These are phyloP conservation scores for Schizaphis graminum DNA, from an alignment of 2,888 invertebrate genomes.

Conservation along the genomic window DNA sequence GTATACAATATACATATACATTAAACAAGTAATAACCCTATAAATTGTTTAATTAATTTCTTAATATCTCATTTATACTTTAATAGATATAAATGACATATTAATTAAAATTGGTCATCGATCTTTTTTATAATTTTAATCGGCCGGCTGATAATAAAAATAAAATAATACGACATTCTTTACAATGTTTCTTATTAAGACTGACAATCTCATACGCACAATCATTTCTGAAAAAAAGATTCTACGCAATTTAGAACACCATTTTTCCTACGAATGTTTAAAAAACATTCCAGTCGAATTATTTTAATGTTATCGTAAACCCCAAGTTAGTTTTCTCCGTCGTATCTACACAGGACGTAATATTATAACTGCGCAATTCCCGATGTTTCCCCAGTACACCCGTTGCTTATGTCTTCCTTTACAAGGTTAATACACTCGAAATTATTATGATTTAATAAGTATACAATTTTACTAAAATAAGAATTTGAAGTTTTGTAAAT, in stretches of 20 bases:
- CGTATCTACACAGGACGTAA: not conserved
- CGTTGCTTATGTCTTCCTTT: not conserved
- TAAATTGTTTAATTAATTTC: slow-evolving; percentile 38
- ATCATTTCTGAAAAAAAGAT: slow-evolving; percentile 11
- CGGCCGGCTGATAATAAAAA: not conserved
- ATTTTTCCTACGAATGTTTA: not conserved
- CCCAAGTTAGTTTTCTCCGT: slow-evolving; percentile 12
- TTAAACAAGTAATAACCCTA: not conserved
- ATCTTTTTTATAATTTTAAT: slow-evolving; percentile 38
- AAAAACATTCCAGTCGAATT: not conserved
- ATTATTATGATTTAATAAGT: not conserved
- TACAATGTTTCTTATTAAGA: slow-evolving; percentile 41
- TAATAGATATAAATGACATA: slow-evolving; percentile 50
- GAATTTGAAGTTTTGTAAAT: not conserved
- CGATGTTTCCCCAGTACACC: not conserved
- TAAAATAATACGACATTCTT: not conserved
- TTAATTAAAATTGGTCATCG: slow-evolving; percentile 45
- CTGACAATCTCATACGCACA: slow-evolving; percentile 15
- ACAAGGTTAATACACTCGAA: not conserved
- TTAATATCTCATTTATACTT: slow-evolving; percentile 21
- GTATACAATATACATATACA: not conserved
- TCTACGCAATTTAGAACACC: not conserved
- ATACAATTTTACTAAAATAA: not conserved
- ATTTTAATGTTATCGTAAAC: not conserved
- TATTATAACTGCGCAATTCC: slow-evolving; percentile 34